These are phyloP conservation scores for Xyrichtys novacula DNA, from an alignment of 2,797 vertebrate species.

Conservation along the genomic window DNA sequence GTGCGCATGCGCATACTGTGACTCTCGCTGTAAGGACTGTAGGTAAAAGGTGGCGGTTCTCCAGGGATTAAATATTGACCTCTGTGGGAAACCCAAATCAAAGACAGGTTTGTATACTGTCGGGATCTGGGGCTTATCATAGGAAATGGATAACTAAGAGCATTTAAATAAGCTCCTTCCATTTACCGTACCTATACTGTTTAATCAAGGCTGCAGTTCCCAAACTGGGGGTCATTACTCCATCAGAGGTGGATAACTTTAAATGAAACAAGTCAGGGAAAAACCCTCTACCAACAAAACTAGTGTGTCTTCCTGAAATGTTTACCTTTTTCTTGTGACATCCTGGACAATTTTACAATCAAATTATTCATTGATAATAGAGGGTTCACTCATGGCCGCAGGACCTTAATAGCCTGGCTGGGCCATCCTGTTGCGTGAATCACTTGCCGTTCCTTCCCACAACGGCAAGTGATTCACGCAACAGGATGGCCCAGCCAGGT, in stretches of 20 bases:
- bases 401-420: no score
- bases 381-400: no score
- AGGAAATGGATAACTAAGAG: background rate
- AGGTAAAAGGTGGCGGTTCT: background rate
- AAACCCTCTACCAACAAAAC: no score
- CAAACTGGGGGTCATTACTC: background rate
- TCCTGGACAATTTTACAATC: background rate
- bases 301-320: background rate
- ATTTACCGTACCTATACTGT: background rate
- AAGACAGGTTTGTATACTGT: background rate
- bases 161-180: background rate
- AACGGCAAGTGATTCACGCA: no score
- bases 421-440: no score
- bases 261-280: no score
- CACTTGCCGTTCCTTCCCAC: no score
- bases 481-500: no score
- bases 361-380: no score
- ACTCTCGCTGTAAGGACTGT: background rate
- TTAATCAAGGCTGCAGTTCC: background rate
- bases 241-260: no score
- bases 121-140: background rate
- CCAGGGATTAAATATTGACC: conserved; percentile 3
- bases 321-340: conserved; percentile 1
- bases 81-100: background rate
- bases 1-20: conserved; percentile 73